Evolutionary conservation across 1,140 invertebrate genomes (phyloP).

Genomic region (Ladona fulva): DNA sequence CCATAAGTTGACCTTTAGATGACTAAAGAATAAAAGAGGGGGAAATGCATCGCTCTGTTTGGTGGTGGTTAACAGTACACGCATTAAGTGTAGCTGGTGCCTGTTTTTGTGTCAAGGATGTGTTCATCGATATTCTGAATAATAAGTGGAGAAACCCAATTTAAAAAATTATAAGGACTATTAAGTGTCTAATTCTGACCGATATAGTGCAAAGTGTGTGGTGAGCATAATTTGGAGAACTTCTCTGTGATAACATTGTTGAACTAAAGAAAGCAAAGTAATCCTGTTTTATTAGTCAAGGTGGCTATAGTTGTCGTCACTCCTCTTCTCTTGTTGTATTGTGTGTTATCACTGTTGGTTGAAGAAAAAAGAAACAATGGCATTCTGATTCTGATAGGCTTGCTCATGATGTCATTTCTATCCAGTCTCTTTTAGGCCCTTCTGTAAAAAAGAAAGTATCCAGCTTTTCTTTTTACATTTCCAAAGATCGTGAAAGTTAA

Average conservation of each 20-base stretch:
- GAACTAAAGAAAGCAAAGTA: background rate
- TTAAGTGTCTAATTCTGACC: background rate
- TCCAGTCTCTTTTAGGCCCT: background rate
- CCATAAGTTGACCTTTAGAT: background rate
- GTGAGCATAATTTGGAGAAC: background rate
- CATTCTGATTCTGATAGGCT: background rate
- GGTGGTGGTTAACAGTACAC: background rate
- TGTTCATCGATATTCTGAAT: background rate
- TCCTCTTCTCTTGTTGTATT: slow-evolving; percentile 1
- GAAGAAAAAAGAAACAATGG: background rate
- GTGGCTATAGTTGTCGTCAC: background rate
- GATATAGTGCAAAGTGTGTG: slow-evolving; percentile 7
- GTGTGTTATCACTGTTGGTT: slow-evolving; percentile 5
- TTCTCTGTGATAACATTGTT: slow-evolving; percentile 10
- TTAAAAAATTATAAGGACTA: background rate
- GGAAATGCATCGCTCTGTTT: background rate
- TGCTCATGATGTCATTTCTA: background rate
- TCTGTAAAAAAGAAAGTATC: background rate
- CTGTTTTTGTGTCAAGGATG: background rate
- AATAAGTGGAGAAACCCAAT: background rate
- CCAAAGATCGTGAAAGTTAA: background rate
- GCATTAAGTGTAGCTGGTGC: background rate
- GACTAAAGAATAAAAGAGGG: background rate
- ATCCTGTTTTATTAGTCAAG: background rate
- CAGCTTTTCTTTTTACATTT: background rate